Percentiles rank a stretch among this genome's conserved stretches.
Conservation (phyloP, 2,888 invertebrate species). For the Agonopterix alstromeriana region DNA sequence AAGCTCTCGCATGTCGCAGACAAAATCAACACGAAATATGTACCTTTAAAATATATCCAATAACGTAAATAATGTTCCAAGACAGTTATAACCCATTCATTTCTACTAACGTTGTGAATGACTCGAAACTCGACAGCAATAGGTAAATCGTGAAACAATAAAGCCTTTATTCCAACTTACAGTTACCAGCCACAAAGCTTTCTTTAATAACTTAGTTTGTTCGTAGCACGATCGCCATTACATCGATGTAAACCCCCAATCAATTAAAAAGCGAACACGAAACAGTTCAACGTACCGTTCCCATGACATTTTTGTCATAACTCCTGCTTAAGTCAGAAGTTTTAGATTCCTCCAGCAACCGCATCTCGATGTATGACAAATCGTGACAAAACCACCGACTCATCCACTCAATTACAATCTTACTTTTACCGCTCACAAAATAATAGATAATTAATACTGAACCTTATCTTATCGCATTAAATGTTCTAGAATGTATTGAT, state of each 20-base stretch:
- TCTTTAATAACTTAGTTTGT: constrained; percentile 39
- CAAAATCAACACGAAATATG: not conserved
- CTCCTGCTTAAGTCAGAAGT: constrained; percentile 49
- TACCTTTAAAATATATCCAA: not conserved
- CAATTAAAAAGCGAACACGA: constrained; percentile 27
- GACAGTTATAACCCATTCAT: no score
- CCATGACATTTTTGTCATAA: constrained; percentile 67
- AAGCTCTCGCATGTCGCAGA: not conserved
- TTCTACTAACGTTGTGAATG: no score
- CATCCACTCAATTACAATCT: constrained; percentile 33
- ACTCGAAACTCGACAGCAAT: no score
- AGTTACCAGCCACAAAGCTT: not conserved
- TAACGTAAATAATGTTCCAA: not conserved
- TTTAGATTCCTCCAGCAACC: constrained; percentile 47
- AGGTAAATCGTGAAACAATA: constrained; percentile 34
- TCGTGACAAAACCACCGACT: constrained; percentile 73
- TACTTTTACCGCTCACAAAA: constrained; percentile 15
- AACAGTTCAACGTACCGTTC: constrained; percentile 49
- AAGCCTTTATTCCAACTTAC: constrained; percentile 3
- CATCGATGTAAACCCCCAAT: constrained; percentile 25
- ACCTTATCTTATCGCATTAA: constrained; percentile 26
- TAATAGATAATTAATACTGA: constrained; percentile 15
- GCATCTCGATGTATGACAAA: constrained; percentile 70
- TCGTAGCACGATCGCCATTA: constrained; percentile 42
- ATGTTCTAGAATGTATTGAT: constrained; percentile 5